phyloP scores from a whole-genome alignment of 1,140 invertebrate species.

The Linepithema humile region DNA sequence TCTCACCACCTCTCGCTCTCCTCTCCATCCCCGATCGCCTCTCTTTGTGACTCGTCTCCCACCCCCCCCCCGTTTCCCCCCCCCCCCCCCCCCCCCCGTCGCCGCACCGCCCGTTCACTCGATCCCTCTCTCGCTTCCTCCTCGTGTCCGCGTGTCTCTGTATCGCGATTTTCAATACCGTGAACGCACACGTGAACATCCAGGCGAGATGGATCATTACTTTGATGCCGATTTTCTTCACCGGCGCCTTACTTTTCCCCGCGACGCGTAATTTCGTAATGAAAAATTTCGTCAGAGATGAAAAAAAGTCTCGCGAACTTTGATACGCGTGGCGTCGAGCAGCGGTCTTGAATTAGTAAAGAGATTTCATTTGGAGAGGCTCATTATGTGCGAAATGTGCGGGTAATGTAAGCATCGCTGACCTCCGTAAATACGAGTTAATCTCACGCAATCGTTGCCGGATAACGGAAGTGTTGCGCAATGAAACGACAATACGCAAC shows the following conservation, averaged over 20 bases:
- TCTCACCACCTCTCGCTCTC: conserved; percentile 31
- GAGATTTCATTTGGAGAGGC: neutral
- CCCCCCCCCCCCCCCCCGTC: neutral
- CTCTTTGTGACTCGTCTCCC: conserved; percentile 58
- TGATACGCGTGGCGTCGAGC: neutral
- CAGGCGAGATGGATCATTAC: conserved; percentile 59
- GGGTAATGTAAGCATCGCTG: neutral
- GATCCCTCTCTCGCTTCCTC: neutral
- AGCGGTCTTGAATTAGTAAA: neutral
- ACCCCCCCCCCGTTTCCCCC: neutral
- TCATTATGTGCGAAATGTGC: neutral
- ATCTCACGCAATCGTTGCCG: conserved; percentile 1
- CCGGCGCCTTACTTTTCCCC: neutral
- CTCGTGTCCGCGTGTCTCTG: conserved; percentile 36
- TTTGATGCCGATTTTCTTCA: conserved; percentile 10
- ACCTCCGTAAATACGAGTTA: conserved; percentile 6
- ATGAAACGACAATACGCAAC: conserved; percentile 29
- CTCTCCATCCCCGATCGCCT: conserved; percentile 51
- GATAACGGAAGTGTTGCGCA: neutral
- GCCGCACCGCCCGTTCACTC: neutral
- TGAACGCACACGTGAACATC: conserved; percentile 58
- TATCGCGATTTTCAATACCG: conserved; percentile 56
- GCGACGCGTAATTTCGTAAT: neutral
- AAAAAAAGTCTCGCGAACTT: neutral
- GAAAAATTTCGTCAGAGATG: no score